These are phyloP conservation scores for Calvadosia cruxmelitensis DNA, from an alignment of 30 jellyfish, hydroid and myxozoan species.

Conservation along the genomic window DNA sequence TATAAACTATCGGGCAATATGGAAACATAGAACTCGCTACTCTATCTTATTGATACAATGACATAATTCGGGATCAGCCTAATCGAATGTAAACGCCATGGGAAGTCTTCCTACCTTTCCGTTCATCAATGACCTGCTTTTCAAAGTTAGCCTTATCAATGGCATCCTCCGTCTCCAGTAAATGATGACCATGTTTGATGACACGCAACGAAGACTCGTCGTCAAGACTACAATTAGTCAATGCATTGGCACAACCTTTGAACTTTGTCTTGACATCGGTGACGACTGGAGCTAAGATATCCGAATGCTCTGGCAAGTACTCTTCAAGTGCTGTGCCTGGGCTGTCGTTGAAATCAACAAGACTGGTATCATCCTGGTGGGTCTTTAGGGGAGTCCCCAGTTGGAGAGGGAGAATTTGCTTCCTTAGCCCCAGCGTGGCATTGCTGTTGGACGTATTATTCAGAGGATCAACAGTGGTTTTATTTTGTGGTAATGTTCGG, in stretches of 20 bases:
- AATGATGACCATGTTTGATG: constrained; percentile 78
- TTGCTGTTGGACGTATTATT: neutral
- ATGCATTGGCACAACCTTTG: constrained; percentile 28
- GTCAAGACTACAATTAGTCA: constrained; percentile 10
- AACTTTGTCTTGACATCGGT: constrained; percentile 52
- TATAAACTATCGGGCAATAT: no score
- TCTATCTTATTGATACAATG: no score
- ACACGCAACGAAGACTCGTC: constrained; percentile 46
- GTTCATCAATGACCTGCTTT: constrained; percentile 39
- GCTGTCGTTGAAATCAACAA: no score
- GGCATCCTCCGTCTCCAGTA: constrained; percentile 56
- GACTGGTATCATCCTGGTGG: neutral
- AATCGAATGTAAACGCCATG: no score
- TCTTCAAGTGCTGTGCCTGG: neutral
- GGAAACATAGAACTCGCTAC: no score
- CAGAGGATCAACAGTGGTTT: neutral
- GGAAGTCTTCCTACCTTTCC: constrained; percentile 63
- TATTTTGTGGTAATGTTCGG: neutral
- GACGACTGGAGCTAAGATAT: constrained; percentile 26
- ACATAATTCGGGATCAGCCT: no score
- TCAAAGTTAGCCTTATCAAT: constrained; percentile 58
- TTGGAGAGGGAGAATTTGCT: neutral
- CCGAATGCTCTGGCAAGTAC: constrained; percentile 1
- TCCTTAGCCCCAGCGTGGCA: neutral
- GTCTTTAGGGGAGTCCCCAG: neutral